Evolutionary conservation across 2,113 vertebrate genomes (phyloP).

Genomic region (Archocentrus centrarchus): DNA sequence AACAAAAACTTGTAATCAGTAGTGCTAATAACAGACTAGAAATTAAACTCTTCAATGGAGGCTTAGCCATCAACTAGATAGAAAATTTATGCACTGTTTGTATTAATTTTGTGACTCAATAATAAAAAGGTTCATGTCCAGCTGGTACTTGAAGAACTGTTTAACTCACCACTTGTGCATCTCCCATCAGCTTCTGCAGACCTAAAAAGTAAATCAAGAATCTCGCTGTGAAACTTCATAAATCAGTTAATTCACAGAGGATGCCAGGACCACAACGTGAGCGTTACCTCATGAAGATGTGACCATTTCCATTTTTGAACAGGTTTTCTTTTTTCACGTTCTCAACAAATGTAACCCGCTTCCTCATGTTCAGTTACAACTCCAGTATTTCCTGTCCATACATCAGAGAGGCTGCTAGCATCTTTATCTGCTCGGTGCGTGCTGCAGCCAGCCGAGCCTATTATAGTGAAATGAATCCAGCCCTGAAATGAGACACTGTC

Average conservation of each 20-base stretch:
- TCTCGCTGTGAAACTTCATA: background rate
- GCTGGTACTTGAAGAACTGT: background rate
- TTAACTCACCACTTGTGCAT: conserved; percentile 44
- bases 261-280: background rate
- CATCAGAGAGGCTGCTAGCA: background rate
- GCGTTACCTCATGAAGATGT: conserved; percentile 51
- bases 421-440: background rate
- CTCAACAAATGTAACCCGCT: conserved; percentile 70
- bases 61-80: background rate
- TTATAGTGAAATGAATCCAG: conserved; percentile 49
- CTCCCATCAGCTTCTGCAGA: conserved; percentile 37
- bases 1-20: too few species aligned
- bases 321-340: conserved; percentile 49
- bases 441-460: conserved; percentile 29
- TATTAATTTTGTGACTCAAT: background rate
- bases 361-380: conserved; percentile 46
- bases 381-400: background rate
- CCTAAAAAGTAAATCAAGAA: conserved; percentile 35
- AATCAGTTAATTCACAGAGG: background rate
- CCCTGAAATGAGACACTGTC: conserved; percentile 45
- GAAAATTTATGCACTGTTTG: background rate
- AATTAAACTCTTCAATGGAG: background rate
- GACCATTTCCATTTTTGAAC: conserved; percentile 30
- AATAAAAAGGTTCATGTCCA: background rate
- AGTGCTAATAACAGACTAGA: background rate